Evolutionary conservation across 2,888 invertebrate genomes (phyloP), one percentile per base, ranked within the genome.

Genomic region (Rotaria macrura): DNA sequence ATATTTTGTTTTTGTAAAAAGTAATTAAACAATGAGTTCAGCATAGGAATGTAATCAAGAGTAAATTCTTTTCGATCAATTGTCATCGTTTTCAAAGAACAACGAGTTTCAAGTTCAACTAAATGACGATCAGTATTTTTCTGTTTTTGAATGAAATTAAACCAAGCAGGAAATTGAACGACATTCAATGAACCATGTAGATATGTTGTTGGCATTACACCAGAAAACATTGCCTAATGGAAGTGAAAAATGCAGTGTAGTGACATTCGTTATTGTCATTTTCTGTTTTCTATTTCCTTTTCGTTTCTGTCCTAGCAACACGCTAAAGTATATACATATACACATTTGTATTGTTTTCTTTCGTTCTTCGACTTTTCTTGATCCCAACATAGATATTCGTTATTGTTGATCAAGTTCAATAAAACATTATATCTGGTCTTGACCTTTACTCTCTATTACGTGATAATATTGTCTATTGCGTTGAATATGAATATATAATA

Each of bases 121-220:
- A 94, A 92, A 84, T 96, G 92, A 38, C 97, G 92, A 84, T 94
- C 93, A 89, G 94, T 93, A 92, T 97, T 98, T 87, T 92, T 93
- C 34, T 88, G 88, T 25, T 93, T 94, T 0, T 98, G 97, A 92
- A 97, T 95, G 91, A 96, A 96, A 1, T 98, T 98, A 85, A 99
- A 93, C 98, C 98, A 99, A 72, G 93, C 92, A 3, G 99, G 99
- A 91, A 99, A 99, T 89, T 94, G 94, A 40, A 96, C 94, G 92
- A 94, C 94, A 0, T 93, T 93, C 86, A 96, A 91, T 89, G 94
- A 93, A 3, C 98, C 98, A 47, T 94, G 93, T 93, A 98, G 93
- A 85, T 23, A 40, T 72, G 72, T 38, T 23, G 38, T 72, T 72
- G 72, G 72, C 20, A 40, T 40, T 38, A 72, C 72, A 72, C 38